Percentiles rank a stretch among this genome's conserved stretches.
These are phyloP conservation scores for Nudaria mundana DNA, from an alignment of 2,888 invertebrate species.

Conservation along the genomic window DNA sequence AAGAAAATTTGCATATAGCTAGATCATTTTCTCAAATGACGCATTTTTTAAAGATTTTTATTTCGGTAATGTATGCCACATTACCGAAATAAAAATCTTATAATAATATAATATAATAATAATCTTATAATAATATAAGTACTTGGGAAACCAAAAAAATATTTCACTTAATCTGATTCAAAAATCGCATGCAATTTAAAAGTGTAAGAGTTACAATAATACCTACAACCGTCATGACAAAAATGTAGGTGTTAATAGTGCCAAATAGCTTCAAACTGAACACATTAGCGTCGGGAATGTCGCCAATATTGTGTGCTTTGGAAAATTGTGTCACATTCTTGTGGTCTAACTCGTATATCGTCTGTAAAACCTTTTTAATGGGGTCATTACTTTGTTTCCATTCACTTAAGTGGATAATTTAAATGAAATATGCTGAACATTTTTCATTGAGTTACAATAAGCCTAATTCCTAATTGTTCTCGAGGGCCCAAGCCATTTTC, in stretches of 20 bases:
- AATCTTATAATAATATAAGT: too few relatives aligned
- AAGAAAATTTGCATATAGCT: too few relatives aligned
- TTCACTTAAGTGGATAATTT: not conserved
- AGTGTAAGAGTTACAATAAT: slow-evolving; percentile 18
- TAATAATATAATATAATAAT: not conserved
- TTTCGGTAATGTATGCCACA: too few relatives aligned
- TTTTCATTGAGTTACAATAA: too few relatives aligned
- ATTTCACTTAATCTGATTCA: not conserved
- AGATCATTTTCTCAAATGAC: too few relatives aligned
- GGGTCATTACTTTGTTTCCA: not conserved
- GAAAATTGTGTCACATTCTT: slow-evolving; percentile 7
- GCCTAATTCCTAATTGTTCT: too few relatives aligned
- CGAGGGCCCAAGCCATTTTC: too few relatives aligned
- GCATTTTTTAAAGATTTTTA: too few relatives aligned
- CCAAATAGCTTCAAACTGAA: slow-evolving; percentile 22
- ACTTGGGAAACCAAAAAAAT: too few relatives aligned
- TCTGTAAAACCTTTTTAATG: not conserved
- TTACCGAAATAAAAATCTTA: too few relatives aligned
- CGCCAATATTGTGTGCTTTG: slow-evolving; percentile 20
- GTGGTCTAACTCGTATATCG: not conserved
- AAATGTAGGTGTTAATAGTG: slow-evolving; percentile 14
- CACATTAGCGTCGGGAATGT: slow-evolving; percentile 26
- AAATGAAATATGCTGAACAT: too few relatives aligned
- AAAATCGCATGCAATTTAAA: not conserved
- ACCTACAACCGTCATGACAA: slow-evolving; percentile 12